Evolutionary conservation across 2,113 vertebrate genomes (phyloP), one percentile per base, ranked within the genome.

Genomic region (Crocuta crocuta): DNA sequence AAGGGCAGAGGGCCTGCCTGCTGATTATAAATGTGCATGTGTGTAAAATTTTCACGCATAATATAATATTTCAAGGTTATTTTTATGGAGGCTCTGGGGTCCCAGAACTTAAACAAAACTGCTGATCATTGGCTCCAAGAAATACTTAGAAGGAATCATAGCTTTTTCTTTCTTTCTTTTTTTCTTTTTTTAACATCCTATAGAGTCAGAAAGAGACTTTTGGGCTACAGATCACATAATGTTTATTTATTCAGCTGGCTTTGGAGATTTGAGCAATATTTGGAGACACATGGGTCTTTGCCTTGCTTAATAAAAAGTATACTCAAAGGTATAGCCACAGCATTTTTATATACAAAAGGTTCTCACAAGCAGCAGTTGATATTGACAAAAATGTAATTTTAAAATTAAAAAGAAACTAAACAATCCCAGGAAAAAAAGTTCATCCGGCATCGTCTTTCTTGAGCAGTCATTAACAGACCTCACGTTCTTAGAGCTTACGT

Each of bases 171-270:
- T 33, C 26, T 71, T 39, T 33, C 13, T 43, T 66, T 83, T 83
- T 70, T 58, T 76, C 79, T 83, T 80, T 84, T 98, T 98, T 98
- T 95, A 45, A 97, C 71, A 70, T 98, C 97, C 96, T 83, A 84
- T 70, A 35, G 78, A 97, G 94, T 92, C 91, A 97, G 98, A 98
- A 98, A 97, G 97, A 98, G 95, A 92, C 97, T 98, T 96, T 97
- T 65, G 81, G 96, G 81, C 96, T 95, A 87, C 95, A 96, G 88
- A 98, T 98, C 98, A 97, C 93, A 97, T 98, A 95, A 95, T 97
- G 95, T 98, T 97, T 98, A 97, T 96, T 98, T 98, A 96, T 98
- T 98, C 98, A 98, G 96, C 95, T 98, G 97, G 97, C 97, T 98
- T 99, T 97, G 97, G 98, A 98, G 96, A 98, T 98, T 98, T 97